Percentiles rank a stretch among this genome's conserved stretches.
Conservation (phyloP, 2,888 invertebrate genomes). For the Euspilapteryx auroguttella region DNA sequence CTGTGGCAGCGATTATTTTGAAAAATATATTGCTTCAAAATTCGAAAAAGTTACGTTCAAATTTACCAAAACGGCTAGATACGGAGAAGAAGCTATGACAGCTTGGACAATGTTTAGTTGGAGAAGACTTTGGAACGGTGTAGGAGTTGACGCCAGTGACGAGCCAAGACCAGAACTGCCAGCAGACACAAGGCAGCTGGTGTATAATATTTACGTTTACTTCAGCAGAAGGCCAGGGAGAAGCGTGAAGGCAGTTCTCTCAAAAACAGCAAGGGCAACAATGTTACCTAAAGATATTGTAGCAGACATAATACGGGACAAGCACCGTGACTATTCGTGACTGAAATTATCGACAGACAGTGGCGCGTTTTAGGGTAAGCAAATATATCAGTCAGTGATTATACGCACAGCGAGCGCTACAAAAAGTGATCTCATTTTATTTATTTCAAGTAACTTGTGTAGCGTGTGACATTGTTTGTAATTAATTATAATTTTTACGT, state of each 20-base stretch:
- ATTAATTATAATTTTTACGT: too few relatives aligned
- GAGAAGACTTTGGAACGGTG: constrained; percentile 42
- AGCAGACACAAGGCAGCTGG: constrained; percentile 45
- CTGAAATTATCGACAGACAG: neutral
- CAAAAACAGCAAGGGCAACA: constrained; percentile 46
- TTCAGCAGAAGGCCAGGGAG: constrained; percentile 42
- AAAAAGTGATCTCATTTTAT: too few relatives aligned
- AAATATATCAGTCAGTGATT: too few relatives aligned
- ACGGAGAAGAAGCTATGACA: constrained; percentile 54
- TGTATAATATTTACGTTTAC: constrained; percentile 50
- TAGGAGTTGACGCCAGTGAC: constrained; percentile 24
- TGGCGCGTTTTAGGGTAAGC: too few relatives aligned
- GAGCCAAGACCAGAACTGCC: constrained; percentile 36
- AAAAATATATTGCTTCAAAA: too few relatives aligned
- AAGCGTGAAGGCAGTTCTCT: constrained; percentile 33
- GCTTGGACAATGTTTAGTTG: constrained; percentile 58
- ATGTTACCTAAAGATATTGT: constrained; percentile 49
- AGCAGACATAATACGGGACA: constrained; percentile 45
- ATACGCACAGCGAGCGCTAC: too few relatives aligned
- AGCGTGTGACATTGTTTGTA: too few relatives aligned
- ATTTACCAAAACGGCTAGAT: constrained; percentile 40
- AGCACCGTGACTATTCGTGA: constrained; percentile 19
- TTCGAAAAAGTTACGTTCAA: too few relatives aligned
- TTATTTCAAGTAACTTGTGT: too few relatives aligned
- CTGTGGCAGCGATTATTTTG: too few relatives aligned